These are phyloP conservation scores for Colaptes auratus DNA, from an alignment of 2,113 vertebrate species.

Conservation along the genomic window DNA sequence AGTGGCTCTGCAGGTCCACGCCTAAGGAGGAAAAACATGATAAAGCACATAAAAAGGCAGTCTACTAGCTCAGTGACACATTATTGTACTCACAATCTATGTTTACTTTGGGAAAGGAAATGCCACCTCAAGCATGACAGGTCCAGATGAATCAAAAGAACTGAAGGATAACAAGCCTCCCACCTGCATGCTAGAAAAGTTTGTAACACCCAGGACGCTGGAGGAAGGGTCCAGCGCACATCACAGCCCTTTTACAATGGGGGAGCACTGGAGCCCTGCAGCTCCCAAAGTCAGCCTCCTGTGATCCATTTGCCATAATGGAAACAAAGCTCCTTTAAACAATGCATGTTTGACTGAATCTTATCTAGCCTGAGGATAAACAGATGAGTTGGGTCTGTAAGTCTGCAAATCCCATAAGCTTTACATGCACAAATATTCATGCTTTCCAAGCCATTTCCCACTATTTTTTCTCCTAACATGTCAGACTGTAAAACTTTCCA, in stretches of 20 bases:
- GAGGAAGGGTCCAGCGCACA: constrained; percentile 23
- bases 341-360: constrained; percentile 59
- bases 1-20: constrained; percentile 83
- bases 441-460: constrained; percentile 38
- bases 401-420: constrained; percentile 68
- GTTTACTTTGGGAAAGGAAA: constrained; percentile 55
- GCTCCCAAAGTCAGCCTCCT: constrained; percentile 27
- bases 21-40: constrained; percentile 75
- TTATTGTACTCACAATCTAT: background rate
- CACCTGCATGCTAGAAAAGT: constrained; percentile 25
- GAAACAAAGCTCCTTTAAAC: constrained; percentile 67
- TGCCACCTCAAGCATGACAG: constrained; percentile 28
- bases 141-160: constrained; percentile 43
- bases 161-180: constrained; percentile 43
- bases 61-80: background rate
- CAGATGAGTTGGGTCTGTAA: constrained; percentile 70
- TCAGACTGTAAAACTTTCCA: constrained; percentile 62
- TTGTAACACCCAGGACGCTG: background rate
- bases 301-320: constrained; percentile 50
- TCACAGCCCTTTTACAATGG: constrained; percentile 52
- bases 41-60: constrained; percentile 45
- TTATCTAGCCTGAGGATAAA: constrained; percentile 74
- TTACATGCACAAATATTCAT: constrained; percentile 51
- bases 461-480: constrained; percentile 52
- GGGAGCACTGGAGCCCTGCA: constrained; percentile 44